Evolutionary conservation across 2,797 vertebrate species (phyloP), one percentile per base, ranked within the genome.

Genomic region (Muraenolepis orangiensis): DNA sequence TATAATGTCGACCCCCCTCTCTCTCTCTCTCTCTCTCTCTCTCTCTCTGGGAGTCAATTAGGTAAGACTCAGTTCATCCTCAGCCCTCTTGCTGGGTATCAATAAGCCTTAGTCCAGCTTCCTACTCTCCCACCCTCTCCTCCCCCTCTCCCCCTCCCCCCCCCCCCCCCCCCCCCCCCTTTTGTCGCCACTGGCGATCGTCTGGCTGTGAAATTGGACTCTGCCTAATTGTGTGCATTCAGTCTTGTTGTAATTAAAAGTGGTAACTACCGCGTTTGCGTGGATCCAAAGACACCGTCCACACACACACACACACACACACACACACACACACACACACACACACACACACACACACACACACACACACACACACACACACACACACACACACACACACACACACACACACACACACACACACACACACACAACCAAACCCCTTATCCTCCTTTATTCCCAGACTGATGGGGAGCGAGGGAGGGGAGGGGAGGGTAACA

Each of bases 181-280:
- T n/a, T n/a, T 3, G 46, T 51, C 46, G 20, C 18, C 16, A 51
- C 18, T 6, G 46, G 46, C 31, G 13, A 74, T 38, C 34, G 8
- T 34, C 72, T 69, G 26, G 14, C 66, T 75, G 76, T 82, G 83
- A 88, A 86, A 86, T 80, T n/a, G 81, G 34, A 76, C 82, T 76
- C 69, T 71, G 69, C 71, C 42, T 69, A 5, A 26, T 18, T 10
- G 28, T 69, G 69, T 73, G 57, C 73, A 28, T 46, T 42, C 30
- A 6, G 46, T 51, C 76, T 72, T 1, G 42, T 67, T 78, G 26
- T 84, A 82, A 87, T 88, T 85, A 85, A 87, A 86, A 84, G 61
- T 78, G 72, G 72, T 87, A 86, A 88, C 86, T 85, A 80, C n/a
- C n/a, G 78, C 67, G 78, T 69, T 80, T n/a, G 46, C 79, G 78